Evolutionary conservation across 2,888 invertebrate genomes (phyloP).

Genomic region (Parnassius mnemosyne): DNA sequence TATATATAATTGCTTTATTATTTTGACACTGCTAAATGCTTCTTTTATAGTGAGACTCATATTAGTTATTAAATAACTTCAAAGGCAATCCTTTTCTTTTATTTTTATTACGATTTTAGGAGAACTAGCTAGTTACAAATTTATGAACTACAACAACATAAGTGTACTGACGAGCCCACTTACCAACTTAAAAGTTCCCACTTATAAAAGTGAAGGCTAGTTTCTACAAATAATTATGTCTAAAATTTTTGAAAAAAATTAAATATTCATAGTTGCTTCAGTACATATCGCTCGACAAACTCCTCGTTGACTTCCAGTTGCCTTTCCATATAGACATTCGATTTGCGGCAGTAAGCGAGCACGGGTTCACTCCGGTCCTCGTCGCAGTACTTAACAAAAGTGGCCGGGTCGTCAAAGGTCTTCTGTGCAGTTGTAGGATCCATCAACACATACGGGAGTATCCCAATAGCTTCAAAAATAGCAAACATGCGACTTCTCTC

Average conservation of each 20-base stretch:
- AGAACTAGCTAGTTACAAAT: too few species aligned
- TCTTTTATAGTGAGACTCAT: too few species aligned
- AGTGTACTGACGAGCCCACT: too few species aligned
- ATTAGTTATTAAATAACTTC: too few species aligned
- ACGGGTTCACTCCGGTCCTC: slow-evolving; percentile 41
- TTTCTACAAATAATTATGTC: too few species aligned
- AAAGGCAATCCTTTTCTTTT: too few species aligned
- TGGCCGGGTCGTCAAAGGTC: slow-evolving; percentile 39
- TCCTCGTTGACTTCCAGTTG: slow-evolving; percentile 52
- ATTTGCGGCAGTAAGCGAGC: slow-evolving; percentile 35
- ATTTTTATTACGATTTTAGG: too few species aligned
- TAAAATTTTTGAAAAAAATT: not conserved
- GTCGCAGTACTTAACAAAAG: slow-evolving; percentile 31
- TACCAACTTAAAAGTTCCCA: too few species aligned
- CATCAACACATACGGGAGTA: slow-evolving; percentile 46
- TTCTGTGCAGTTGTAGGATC: slow-evolving; percentile 37
- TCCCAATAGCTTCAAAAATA: slow-evolving; percentile 31
- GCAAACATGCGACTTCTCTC: slow-evolving; percentile 35
- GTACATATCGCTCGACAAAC: slow-evolving; percentile 50
- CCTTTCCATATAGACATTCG: slow-evolving; percentile 40
- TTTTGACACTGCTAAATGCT: too few species aligned
- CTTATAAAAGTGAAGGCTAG: too few species aligned
- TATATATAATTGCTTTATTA: too few species aligned
- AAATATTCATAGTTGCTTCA: slow-evolving; percentile 4
- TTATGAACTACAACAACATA: too few species aligned